A percentile compares a stretch with the other conserved stretches of the same genome.
Evolutionary conservation across 2,888 invertebrate species (phyloP).

Genomic region (Leptarthrus brevirostris): DNA sequence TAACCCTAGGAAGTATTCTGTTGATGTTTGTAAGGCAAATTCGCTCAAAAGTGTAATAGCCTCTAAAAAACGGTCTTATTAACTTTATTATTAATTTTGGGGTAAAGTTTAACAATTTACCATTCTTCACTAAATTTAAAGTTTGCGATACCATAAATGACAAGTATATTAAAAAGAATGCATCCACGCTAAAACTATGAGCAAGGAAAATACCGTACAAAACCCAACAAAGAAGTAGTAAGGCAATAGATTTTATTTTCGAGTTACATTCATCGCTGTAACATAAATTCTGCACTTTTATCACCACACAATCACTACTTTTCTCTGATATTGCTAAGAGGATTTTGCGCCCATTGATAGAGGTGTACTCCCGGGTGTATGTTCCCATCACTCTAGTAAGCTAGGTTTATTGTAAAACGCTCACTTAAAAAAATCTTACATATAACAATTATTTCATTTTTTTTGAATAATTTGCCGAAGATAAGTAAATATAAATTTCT

Average conservation of each 20-base stretch:
- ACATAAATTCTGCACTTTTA: conserved; percentile 54
- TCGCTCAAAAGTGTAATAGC: conserved; percentile 61
- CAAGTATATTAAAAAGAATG: not conserved
- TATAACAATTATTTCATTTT: too few species aligned
- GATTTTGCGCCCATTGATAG: conserved; percentile 50
- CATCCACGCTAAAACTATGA: not conserved
- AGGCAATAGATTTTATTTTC: conserved; percentile 11
- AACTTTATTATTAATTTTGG: not conserved
- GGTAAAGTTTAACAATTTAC: not conserved
- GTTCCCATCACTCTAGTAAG: not conserved
- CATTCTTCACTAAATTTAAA: conserved; percentile 24
- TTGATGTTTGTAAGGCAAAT: conserved; percentile 64
- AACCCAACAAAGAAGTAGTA: not conserved
- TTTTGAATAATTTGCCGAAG: too few species aligned
- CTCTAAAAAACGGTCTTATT: conserved; percentile 59
- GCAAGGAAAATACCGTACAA: not conserved
- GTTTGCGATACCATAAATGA: not conserved
- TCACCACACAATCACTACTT: conserved; percentile 53
- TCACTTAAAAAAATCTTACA: too few species aligned
- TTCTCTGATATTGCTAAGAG: conserved; percentile 48
- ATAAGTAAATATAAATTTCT: too few species aligned
- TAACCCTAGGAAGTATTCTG: conserved; percentile 60
- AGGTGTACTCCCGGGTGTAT: not conserved
- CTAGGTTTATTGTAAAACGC: too few species aligned
- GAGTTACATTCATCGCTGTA: conserved; percentile 52